Base-by-base conservation (phyloP, 2,113 vertebrate species). In the Phyllopteryx taeniolatus region DNA sequence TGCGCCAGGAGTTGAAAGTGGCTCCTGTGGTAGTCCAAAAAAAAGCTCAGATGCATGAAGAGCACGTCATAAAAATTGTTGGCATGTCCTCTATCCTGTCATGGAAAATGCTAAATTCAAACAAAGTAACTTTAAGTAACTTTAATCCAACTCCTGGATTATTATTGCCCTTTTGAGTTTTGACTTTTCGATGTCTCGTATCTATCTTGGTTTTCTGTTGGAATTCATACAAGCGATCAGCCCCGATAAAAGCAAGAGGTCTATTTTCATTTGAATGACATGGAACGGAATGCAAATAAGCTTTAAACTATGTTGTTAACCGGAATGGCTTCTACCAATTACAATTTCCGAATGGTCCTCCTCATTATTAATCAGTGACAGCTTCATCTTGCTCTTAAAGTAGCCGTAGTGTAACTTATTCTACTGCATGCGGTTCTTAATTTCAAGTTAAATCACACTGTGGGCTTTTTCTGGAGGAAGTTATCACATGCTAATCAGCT, bases 1-100 rank as follows among this genome's bases (percentile, higher is more conserved):
- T 84, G 84, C 86, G 84, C 86, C 73, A 64, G 59, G 84, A 85
- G 83, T 85, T 79, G 88, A 76, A 82, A 89, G 79, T 72, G 78
- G 77, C 73, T 84, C 75, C 79, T 76, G 79, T 74, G 74, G 13
- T 15, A 27, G 64, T 27, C 12, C 43, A n/a, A 47, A 47, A 66
- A 47, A 44, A 4, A 44, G 88, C 88, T 84, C 85, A 79, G 62
- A 75, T 87, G 80, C 80, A 88, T 79, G 85, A 90, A 82, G 78
- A 87, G 85, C 84, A 81, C 89, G 82, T 85, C 10, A 20, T 51
- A 6, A 51, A 51, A 51, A 7, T 5, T 51, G 15, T 51, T 17
- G 49, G 49, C 49, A 20, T 53, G 51, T 53, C 19, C 19, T n/a
- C 51, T 9, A 20, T n/a, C 19, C 19, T 53, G 7, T 20, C n/a